Conservation (phyloP, 2,797 vertebrate species). For the Apodemus agrarius region DNA sequence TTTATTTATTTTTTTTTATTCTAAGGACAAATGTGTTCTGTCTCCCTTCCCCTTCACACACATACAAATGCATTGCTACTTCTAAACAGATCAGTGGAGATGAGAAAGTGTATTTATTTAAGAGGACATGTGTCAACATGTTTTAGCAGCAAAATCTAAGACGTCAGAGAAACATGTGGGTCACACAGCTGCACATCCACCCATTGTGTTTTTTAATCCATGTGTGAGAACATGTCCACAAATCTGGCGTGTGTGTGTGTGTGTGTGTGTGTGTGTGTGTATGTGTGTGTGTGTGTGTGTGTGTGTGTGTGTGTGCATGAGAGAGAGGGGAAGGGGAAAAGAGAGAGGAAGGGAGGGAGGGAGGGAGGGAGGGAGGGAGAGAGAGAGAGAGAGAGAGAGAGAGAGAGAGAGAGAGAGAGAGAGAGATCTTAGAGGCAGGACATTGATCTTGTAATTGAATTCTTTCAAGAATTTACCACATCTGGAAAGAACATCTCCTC, state of each 20-base stretch:
- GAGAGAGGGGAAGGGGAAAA: too few species aligned
- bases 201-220: slow-evolving; percentile 8
- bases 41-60: background rate
- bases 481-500: slow-evolving; percentile 2
- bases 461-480: slow-evolving; percentile 12
- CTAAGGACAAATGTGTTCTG: slow-evolving; percentile 36
- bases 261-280: background rate
- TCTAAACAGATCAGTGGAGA: slow-evolving; percentile 44
- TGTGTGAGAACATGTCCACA: background rate
- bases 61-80: background rate
- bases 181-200: background rate
- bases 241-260: background rate
- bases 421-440: background rate
- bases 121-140: slow-evolving; percentile 31
- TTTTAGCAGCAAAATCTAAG: background rate
- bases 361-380: too few species aligned
- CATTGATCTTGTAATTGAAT: slow-evolving; percentile 34
- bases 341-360: too few species aligned
- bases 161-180: background rate
- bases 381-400: too few species aligned
- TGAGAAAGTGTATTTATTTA: slow-evolving; percentile 44
- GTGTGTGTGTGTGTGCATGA: too few species aligned
- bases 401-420: too few species aligned
- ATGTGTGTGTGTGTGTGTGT: background rate
- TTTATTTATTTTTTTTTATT: background rate